Base-by-base conservation (phyloP, 2,888 invertebrate species). In the Mesoligia furuncula region DNA sequence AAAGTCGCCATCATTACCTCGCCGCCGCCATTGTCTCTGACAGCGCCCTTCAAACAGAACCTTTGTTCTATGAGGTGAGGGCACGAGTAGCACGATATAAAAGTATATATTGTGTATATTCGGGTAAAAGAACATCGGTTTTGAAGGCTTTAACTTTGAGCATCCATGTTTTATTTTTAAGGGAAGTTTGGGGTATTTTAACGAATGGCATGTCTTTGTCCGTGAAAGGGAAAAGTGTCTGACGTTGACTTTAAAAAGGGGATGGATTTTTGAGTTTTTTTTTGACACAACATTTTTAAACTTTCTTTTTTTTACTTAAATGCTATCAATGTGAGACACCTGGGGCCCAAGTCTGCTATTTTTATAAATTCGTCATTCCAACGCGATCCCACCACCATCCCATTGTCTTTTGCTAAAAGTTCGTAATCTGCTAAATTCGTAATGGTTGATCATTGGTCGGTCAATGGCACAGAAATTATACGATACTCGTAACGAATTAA, bases 1-100 rank as follows among this genome's bases (percentile, higher is more conserved):
- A 75, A 62, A 87, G 80, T 82, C 65, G 57, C 70, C 75, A 69
- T 86, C 85, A 87, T 87, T 87, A 85, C 83, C 48, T 73, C 67
- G 36, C 27, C 67, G 36, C 27, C 64, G 48, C 87, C 31, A 82
- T 86, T 86, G 87, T 86, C 74, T 71, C 13, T 48, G 77, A 42
- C 75, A 75, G 68, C 15, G 57, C 45, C 70, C 73, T 71, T 66
- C 85, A 87, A 79, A 82, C 82, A 72, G 75, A 79, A 65, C 79
- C 77, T 85, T 86, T 85, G 87, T 86, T 82, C 73, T 39, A 64
- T 39, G 45, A 73, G 76, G 78, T 76, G 24, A 27, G 65, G 45
- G 59, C 79, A 79, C 73, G 57, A 61, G 42, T 64, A 4, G 17
- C 6, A 39, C 27, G 61, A 48, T 57, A 65, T 64, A 81, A 42